Conservation (phyloP, 2,888 invertebrate genomes). For the Serripes groenlandicus region DNA sequence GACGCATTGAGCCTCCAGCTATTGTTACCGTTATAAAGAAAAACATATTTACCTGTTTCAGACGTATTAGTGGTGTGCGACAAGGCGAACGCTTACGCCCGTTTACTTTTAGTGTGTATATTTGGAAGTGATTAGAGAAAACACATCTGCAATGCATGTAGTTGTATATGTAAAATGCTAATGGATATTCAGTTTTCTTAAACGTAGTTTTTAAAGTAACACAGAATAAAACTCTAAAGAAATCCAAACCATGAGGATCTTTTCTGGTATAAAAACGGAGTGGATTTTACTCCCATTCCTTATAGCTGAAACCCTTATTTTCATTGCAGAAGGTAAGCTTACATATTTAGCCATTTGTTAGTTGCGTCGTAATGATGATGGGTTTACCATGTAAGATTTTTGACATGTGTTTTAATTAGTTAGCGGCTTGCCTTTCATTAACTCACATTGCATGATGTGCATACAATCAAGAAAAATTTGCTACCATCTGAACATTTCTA, state of each 20-base stretch:
- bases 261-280: not conserved
- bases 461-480: too few species aligned
- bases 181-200: not conserved
- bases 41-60: constrained; percentile 1
- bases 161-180: not conserved
- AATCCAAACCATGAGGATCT: not conserved
- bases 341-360: too few species aligned
- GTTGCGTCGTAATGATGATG: too few species aligned
- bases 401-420: too few species aligned
- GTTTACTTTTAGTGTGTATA: not conserved
- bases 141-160: not conserved
- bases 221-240: too few species aligned
- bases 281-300: not conserved
- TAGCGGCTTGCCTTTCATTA: too few species aligned
- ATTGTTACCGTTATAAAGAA: constrained; percentile 1
- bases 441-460: too few species aligned
- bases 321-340: not conserved
- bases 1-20: constrained; percentile 10
- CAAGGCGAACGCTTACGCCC: not conserved
- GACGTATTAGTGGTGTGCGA: constrained; percentile 1
- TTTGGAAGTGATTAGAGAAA: too few species aligned
- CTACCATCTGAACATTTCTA: too few species aligned
- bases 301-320: not conserved
- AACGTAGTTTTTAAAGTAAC: too few species aligned
- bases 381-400: too few species aligned